phyloP scores from a whole-genome alignment of 2,888 invertebrate genomes.

The Drosophila incognita region DNA sequence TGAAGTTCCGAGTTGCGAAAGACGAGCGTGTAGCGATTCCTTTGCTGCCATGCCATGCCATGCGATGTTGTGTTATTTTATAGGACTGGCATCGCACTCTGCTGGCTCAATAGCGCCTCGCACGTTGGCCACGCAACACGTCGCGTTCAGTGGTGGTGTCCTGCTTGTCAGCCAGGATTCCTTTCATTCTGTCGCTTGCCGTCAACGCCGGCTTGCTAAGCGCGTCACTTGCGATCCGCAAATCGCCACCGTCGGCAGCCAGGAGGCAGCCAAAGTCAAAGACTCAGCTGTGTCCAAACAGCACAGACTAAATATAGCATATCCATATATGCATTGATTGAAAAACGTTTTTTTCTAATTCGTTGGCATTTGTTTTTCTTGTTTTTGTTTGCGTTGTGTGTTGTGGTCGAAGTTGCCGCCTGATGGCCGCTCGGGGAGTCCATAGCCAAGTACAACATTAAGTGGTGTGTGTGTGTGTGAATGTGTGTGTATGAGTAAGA shows the following conservation, averaged over 20 bases:
- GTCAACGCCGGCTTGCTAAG: slow-evolving; percentile 42
- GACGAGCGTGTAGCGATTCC: slow-evolving; percentile 9
- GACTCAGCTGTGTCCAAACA: neutral
- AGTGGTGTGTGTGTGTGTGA: slow-evolving; percentile 12
- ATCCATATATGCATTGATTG: slow-evolving; percentile 2
- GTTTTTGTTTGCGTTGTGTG: slow-evolving; percentile 43
- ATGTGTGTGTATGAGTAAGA: neutral
- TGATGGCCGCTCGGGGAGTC: slow-evolving; percentile 52
- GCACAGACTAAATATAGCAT: neutral
- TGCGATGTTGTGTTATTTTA: slow-evolving; percentile 1
- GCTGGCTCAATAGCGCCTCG: slow-evolving; percentile 65
- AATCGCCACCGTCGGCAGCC: slow-evolving; percentile 27
- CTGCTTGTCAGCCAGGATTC: slow-evolving; percentile 2
- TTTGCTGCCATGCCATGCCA: neutral
- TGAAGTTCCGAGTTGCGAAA: neutral
- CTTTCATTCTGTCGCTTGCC: slow-evolving; percentile 2
- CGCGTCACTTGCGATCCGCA: slow-evolving; percentile 44
- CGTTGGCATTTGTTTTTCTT: slow-evolving; percentile 24
- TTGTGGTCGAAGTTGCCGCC: slow-evolving; percentile 42
- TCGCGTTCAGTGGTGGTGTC: slow-evolving; percentile 18
- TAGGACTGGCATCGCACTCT: slow-evolving; percentile 28
- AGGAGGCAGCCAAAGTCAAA: neutral
- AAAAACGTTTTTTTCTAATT: slow-evolving; percentile 13
- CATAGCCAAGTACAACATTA: slow-evolving; percentile 22
- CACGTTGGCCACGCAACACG: slow-evolving; percentile 66